Percentiles rank a stretch among this genome's conserved stretches.
phyloP scores from a whole-genome alignment of 1,140 invertebrate species.

The Drosophila parvula region DNA sequence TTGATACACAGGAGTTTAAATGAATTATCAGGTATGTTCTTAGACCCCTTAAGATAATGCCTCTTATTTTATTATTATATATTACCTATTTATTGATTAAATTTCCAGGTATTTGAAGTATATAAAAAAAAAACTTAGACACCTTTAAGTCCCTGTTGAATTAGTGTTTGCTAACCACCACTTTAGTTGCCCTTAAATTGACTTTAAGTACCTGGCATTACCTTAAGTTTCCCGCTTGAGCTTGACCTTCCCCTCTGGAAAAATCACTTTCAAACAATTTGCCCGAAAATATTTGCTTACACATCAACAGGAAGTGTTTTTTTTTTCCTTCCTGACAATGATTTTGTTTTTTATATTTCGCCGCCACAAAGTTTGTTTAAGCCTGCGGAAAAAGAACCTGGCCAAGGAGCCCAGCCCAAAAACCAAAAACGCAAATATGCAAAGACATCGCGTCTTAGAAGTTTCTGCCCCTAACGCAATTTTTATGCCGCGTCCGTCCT shows the following conservation, averaged over 20 bases:
- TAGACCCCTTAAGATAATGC: background rate
- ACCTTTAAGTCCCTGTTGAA: background rate
- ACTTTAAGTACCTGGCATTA: slow-evolving; percentile 4
- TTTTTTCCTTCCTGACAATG: slow-evolving; percentile 6
- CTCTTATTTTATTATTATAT: no score
- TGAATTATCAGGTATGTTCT: background rate
- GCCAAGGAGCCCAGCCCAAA: slow-evolving; percentile 1
- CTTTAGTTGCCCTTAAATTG: background rate
- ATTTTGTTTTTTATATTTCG: background rate
- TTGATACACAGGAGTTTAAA: background rate
- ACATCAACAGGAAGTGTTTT: slow-evolving; percentile 59
- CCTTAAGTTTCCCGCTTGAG: slow-evolving; percentile 10
- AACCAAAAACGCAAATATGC: slow-evolving; percentile 17
- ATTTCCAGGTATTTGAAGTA: background rate
- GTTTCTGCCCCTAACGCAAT: slow-evolving; percentile 58
- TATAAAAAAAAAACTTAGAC: background rate
- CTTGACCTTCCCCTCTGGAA: slow-evolving; percentile 27
- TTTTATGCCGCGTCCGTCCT: slow-evolving; percentile 64
- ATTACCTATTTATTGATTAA: background rate
- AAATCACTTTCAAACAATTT: slow-evolving; percentile 80
- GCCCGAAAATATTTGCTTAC: slow-evolving; percentile 73
- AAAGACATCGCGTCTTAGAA: slow-evolving; percentile 26
- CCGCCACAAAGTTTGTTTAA: slow-evolving; percentile 74
- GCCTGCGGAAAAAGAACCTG: slow-evolving; percentile 28
- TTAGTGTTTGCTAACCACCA: background rate